Evolutionary conservation across 2,888 invertebrate species (phyloP).

Genomic region (Muschampia plurimacula): DNA sequence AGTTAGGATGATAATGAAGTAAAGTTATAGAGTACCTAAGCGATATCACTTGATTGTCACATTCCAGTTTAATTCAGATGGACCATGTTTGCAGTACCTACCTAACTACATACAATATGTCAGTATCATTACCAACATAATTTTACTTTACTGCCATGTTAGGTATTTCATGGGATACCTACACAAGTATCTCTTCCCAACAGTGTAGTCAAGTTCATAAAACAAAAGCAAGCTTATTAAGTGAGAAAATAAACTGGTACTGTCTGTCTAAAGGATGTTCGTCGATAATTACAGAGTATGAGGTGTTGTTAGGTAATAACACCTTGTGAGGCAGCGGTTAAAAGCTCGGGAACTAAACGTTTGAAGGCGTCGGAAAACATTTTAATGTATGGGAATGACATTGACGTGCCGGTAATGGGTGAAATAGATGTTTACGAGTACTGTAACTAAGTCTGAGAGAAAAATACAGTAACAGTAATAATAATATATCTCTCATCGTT

Average conservation of each 20-base stretch:
- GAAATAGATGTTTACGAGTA: neutral
- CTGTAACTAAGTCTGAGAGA: neutral
- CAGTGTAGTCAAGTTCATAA: neutral
- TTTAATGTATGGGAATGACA: neutral
- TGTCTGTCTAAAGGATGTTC: slow-evolving; percentile 10
- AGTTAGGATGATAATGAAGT: neutral
- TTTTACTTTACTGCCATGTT: too few species aligned
- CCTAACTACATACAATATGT: too few species aligned
- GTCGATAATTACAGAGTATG: slow-evolving; percentile 27
- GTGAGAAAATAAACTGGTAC: slow-evolving; percentile 3
- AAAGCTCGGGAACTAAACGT: neutral
- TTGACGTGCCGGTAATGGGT: neutral
- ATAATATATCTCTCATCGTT: neutral
- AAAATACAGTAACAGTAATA: neutral
- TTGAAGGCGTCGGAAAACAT: neutral
- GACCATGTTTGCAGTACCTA: too few species aligned
- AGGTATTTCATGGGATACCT: too few species aligned
- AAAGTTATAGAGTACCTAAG: too few species aligned
- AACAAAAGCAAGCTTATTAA: slow-evolving; percentile 13
- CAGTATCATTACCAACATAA: too few species aligned
- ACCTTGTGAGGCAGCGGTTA: slow-evolving; percentile 5
- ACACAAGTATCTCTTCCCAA: neutral
- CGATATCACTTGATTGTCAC: too few species aligned
- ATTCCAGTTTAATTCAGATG: too few species aligned
- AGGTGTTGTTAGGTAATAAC: slow-evolving; percentile 32